Evolutionary conservation across 2,888 invertebrate species (phyloP).

Genomic region (Philereme vetulata): DNA sequence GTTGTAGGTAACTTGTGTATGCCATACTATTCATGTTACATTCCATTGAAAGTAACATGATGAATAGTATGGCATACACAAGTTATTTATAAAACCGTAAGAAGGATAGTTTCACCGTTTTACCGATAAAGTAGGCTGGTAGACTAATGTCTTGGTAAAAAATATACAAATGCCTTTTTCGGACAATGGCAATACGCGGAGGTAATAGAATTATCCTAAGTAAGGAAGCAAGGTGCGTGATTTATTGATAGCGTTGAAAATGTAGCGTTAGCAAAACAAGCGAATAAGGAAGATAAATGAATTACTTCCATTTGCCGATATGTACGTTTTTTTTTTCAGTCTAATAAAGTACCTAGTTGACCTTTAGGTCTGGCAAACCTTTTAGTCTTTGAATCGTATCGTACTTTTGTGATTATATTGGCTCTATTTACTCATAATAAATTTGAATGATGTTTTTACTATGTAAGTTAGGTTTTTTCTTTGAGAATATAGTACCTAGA

Average conservation of each 20-base stretch:
- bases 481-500: too few species aligned
- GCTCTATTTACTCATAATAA: not conserved
- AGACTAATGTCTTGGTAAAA: constrained; percentile 45
- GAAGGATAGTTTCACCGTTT: constrained; percentile 11
- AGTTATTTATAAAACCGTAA: constrained; percentile 4
- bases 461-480: too few species aligned
- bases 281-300: constrained; percentile 78
- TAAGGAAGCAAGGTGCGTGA: constrained; percentile 72
- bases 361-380: constrained; percentile 23
- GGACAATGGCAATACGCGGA: constrained; percentile 53
- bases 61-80: too few species aligned
- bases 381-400: constrained; percentile 27
- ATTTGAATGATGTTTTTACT: too few species aligned
- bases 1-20: too few species aligned
- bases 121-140: constrained; percentile 9
- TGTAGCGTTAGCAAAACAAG: constrained; percentile 67
- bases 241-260: constrained; percentile 73
- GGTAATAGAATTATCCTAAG: constrained; percentile 65
- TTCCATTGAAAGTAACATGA: too few species aligned
- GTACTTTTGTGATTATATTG: constrained; percentile 20
- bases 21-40: too few species aligned
- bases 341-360: constrained; percentile 40
- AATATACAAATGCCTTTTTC: constrained; percentile 58
- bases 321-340: constrained; percentile 46
- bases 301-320: constrained; percentile 65